Percentiles rank a stretch among this genome's conserved stretches.
These are phyloP conservation scores for Apamea epomidion DNA, from an alignment of 2,888 invertebrate species.

Conservation along the genomic window DNA sequence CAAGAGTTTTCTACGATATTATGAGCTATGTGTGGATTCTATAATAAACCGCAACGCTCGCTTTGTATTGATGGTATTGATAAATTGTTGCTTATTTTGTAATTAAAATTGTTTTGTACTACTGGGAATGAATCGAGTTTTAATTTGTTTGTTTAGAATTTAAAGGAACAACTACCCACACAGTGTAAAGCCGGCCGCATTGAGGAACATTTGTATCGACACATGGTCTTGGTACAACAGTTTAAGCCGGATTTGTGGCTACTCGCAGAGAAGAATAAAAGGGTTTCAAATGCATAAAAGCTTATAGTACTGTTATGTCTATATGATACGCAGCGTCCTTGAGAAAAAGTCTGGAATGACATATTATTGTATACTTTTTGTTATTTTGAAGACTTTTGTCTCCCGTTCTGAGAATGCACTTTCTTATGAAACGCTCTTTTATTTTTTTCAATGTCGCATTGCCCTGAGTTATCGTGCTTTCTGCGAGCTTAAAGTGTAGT, in stretches of 20 bases:
- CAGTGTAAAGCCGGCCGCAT: background rate
- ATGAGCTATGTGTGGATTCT: constrained; percentile 41
- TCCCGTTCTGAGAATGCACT: constrained; percentile 16
- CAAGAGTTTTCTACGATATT: constrained; percentile 43
- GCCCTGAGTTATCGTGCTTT: constrained; percentile 5
- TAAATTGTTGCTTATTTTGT: constrained; percentile 40
- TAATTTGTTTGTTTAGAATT: constrained; percentile 49
- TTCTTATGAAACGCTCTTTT: constrained; percentile 2
- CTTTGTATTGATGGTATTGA: constrained; percentile 45
- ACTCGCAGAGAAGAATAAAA: too few species aligned
- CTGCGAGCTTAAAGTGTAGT: background rate
- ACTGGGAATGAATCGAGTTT: constrained; percentile 31
- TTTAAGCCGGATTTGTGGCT: background rate
- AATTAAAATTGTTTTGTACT: constrained; percentile 51
- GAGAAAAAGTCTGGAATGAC: constrained; percentile 1
- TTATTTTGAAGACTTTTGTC: constrained; percentile 1
- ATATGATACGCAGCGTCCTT: constrained; percentile 2
- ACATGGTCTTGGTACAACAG: background rate
- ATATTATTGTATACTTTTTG: background rate
- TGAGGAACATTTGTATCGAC: background rate
- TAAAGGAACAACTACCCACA: constrained; percentile 6
- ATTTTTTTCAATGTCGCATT: constrained; percentile 5
- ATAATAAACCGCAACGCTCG: constrained; percentile 28
- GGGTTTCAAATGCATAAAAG: background rate
- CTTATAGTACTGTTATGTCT: background rate